These are phyloP conservation scores for Dryococelus australis DNA, from an alignment of 2,888 invertebrate genomes.

Conservation along the genomic window DNA sequence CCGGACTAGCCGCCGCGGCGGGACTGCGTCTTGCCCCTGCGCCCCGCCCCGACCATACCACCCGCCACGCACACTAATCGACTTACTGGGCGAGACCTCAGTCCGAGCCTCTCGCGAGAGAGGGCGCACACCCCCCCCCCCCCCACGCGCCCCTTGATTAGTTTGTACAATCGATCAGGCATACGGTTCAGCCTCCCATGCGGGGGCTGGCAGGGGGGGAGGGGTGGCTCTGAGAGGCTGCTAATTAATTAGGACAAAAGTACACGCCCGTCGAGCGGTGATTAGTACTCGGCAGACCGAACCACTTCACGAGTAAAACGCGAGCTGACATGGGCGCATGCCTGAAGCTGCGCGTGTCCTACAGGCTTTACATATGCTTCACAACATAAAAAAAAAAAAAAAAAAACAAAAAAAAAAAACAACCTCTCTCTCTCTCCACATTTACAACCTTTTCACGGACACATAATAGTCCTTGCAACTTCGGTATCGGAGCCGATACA, in stretches of 20 bases:
- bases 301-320: neutral
- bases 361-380: too few species aligned
- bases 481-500: too few species aligned
- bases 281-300: neutral
- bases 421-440: too few species aligned
- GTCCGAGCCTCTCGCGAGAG: too few species aligned
- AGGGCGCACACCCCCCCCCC: neutral
- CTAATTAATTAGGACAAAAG: conserved; percentile 11
- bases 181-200: neutral
- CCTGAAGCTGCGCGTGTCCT: neutral
- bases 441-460: too few species aligned
- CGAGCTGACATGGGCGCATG: neutral
- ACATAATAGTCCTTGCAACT: too few species aligned
- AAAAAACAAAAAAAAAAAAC: too few species aligned
- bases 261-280: conserved; percentile 16
- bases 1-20: neutral
- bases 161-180: conserved; percentile 5
- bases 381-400: too few species aligned
- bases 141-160: neutral
- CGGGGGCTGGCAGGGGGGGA: neutral
- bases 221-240: neutral
- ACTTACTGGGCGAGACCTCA: neutral
- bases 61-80: conserved; percentile 1
- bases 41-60: neutral
- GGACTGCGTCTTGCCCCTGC: neutral